Base-by-base conservation (phyloP, 2,797 vertebrate species). In the Myotis daubentonii region DNA sequence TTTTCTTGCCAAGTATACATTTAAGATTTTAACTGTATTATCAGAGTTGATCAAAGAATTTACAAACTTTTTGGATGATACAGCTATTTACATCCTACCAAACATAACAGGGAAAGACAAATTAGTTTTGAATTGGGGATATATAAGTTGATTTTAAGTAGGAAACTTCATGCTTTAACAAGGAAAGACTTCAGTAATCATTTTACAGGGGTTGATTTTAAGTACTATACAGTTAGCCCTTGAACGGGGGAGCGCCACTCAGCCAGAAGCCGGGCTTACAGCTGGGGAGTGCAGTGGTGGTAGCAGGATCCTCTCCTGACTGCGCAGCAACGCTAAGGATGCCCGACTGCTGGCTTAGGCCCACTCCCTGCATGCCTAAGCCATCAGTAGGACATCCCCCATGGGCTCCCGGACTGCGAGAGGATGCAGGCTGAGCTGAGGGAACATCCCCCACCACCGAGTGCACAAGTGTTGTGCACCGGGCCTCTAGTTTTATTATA, bases 21-120 rank as follows among this genome's bases (percentile, higher is more conserved):
- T 84, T 65, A 82, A 92, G 74, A 15, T 78, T 55, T 95, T 85
- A 80, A 81, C 38, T 92, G 60, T 93, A 89, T 80, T 78, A 87
- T 76, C 41, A 91, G 41, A 74, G 8, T 71, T 88, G 25, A 87
- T 83, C 49, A 91, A 78, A 68, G 49, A 78, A 84, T 22, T 70
- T 85, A 12, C 33, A 62, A 93, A 82, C 13, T 28, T 90, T 89
- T 53, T 81, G 30, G 9, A 20, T 38, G n/a, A 57, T 49, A 62
- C 0, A 66, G 20, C 7, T 87, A 66, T 78, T 87, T 44, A 55
- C n/a, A 76, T 36, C 68, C 68, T 79, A 57, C 65, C 88, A 81
- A 95, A 76, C 22, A 87, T 22, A 68, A 51, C 33, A 33, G 16
- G 55, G 11, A 87, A 8, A 30, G 36, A 78, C 15, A 91, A 66